Evolutionary conservation across 2,888 invertebrate genomes (phyloP), one percentile per base, ranked within the genome.

Genomic region (Orthonychiurus folsomi): DNA sequence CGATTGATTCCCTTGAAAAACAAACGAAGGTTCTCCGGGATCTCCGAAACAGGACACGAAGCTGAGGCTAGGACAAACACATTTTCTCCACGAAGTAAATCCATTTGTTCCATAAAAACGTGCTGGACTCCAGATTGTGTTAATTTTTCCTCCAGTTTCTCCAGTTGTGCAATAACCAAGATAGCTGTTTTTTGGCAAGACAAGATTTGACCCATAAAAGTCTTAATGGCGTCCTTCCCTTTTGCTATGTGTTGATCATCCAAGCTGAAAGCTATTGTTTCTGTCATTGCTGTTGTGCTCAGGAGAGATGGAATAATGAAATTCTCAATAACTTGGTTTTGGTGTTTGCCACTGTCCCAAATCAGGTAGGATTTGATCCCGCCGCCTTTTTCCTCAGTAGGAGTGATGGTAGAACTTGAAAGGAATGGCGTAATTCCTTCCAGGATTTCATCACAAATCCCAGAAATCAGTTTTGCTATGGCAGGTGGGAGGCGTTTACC

Each of bases 341-440:
- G 56, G 2, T 5, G 3, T 21, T 24, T 1, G 21, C 56, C 56
- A 1, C 18, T 26, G 20, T 56, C 56, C 56, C 56, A 56, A 56
- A 56, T 56, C 20, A 56, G 1, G 3, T 26, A 56, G 12, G 56
- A 56, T 27, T 56, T 56, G 27, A 56, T 56, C 27, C 56, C 56
- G 27, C 1, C n/a, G 25, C 27, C 56, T 20, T 27, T 56, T 24
- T 55, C 55, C 2, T 1, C 56, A 26, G 25, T 9, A 56, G 12
- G 9, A 1, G 26, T 2, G 20, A 3, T n/a, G 25, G 12, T 23
- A 23, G 20, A 15, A 37, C 9, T 15, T 15, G 5, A 9, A 5
- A 37, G 37, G 37, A 37, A 37, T 37, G 37, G 37, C 15, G 5
- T 5, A 9, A 37, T 9, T 15, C 15, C 15, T 5, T 5, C 37